These are phyloP conservation scores for Protodeltote pygarga DNA, from an alignment of 2,888 invertebrate species.

Conservation along the genomic window DNA sequence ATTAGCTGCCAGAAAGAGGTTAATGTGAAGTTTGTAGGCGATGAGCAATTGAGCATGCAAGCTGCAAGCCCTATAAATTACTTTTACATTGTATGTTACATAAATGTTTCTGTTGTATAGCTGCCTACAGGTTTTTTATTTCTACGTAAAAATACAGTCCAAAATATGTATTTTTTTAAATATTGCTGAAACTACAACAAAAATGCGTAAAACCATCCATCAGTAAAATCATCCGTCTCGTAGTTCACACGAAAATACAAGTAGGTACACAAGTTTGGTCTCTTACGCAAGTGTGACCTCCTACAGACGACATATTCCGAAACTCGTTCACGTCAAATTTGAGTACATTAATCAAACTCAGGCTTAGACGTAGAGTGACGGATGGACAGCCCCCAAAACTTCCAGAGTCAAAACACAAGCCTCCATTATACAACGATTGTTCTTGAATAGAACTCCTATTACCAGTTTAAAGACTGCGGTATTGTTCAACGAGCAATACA, in stretches of 20 bases:
- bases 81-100: slow-evolving; percentile 21
- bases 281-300: slow-evolving; percentile 49
- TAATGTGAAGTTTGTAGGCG: slow-evolving; percentile 38
- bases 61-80: slow-evolving; percentile 42
- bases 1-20: slow-evolving; percentile 41
- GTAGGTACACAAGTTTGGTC: slow-evolving; percentile 25
- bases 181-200: slow-evolving; percentile 12
- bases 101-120: slow-evolving; percentile 24
- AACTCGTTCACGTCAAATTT: slow-evolving; percentile 61
- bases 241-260: slow-evolving; percentile 32
- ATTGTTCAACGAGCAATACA: slow-evolving; percentile 74
- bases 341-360: slow-evolving; percentile 74
- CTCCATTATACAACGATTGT: slow-evolving; percentile 75
- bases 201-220: slow-evolving; percentile 5
- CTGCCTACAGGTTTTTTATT: slow-evolving; percentile 8
- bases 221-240: slow-evolving; percentile 12
- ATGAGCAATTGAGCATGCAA: slow-evolving; percentile 36
- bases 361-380: slow-evolving; percentile 61
- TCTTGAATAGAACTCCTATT: slow-evolving; percentile 72
- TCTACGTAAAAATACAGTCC: too few relatives aligned
- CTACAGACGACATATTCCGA: slow-evolving; percentile 51
- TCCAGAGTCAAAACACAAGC: slow-evolving; percentile 73
- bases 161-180: too few relatives aligned
- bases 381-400: slow-evolving; percentile 71
- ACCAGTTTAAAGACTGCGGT: slow-evolving; percentile 64